Conservation (phyloP, 2,113 vertebrate species). For the Felis catus region DNA sequence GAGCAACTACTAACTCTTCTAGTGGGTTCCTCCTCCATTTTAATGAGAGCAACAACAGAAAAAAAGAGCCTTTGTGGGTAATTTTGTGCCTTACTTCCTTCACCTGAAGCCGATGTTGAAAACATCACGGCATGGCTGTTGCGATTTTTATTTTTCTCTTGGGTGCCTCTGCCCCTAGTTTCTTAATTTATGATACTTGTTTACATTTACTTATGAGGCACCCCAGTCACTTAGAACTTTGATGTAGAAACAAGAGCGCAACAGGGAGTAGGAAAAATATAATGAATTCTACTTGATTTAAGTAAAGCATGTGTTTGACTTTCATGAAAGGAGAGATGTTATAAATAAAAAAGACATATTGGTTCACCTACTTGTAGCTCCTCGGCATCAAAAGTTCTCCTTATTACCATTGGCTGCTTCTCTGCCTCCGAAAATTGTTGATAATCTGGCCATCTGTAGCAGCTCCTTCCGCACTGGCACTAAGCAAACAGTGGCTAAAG, state of each 20-base stretch:
- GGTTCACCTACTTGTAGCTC: conserved; percentile 6
- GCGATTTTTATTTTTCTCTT: neutral
- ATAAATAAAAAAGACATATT: conserved; percentile 24
- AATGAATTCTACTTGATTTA: conserved; percentile 21
- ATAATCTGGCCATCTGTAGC: neutral
- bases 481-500: neutral
- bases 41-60: neutral
- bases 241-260: neutral
- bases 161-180: neutral
- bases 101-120: neutral
- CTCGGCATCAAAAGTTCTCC: neutral
- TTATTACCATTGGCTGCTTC: neutral
- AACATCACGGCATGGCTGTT: neutral
- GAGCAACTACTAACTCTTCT: neutral
- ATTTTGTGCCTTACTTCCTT: neutral
- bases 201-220: neutral
- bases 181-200: neutral
- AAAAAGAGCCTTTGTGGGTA: neutral
- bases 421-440: neutral
- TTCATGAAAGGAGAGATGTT: conserved; percentile 34
- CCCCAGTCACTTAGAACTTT: neutral
- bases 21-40: neutral
- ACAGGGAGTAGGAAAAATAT: neutral
- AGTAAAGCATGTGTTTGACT: conserved; percentile 2
- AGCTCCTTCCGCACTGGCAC: neutral